These are phyloP conservation scores for Nematopogon swammerdamellus DNA, from an alignment of 2,888 invertebrate genomes.

Conservation along the genomic window DNA sequence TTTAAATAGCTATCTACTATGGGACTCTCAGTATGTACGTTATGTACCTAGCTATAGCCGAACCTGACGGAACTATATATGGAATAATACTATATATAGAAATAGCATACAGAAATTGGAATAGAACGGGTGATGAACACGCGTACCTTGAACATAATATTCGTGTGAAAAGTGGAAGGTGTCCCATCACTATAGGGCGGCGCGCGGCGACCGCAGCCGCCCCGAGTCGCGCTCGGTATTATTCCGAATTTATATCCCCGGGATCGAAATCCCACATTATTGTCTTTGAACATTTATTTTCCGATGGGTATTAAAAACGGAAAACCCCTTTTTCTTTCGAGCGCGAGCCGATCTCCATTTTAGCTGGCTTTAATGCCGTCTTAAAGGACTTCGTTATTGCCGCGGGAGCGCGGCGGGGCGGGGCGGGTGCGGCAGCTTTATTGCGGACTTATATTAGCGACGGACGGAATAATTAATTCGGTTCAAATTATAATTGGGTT, in stretches of 20 bases:
- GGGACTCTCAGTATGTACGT: no score
- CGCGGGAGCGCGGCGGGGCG: slow-evolving; percentile 15
- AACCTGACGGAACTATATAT: no score
- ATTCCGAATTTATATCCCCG: slow-evolving; percentile 49
- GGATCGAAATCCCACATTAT: slow-evolving; percentile 51
- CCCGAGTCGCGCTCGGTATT: slow-evolving; percentile 37
- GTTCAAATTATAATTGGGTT: slow-evolving; percentile 39
- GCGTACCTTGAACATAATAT: no score
- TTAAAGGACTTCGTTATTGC: slow-evolving; percentile 35
- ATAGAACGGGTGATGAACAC: no score
- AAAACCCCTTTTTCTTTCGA: slow-evolving; percentile 47
- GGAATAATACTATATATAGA: no score
- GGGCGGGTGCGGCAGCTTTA: slow-evolving; percentile 28
- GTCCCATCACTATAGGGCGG: slow-evolving; percentile 15
- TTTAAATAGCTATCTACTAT: no score
- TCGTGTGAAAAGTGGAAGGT: no score
- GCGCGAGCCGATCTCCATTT: slow-evolving; percentile 48
- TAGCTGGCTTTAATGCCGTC: slow-evolving; percentile 52
- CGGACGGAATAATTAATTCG: slow-evolving; percentile 35
- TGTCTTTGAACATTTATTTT: slow-evolving; percentile 53
- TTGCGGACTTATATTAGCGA: background rate
- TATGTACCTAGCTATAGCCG: no score
- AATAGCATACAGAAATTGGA: no score
- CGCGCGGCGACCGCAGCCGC: slow-evolving; percentile 20
- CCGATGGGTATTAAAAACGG: slow-evolving; percentile 50